A percentile compares a stretch with the other conserved stretches of the same genome.
Evolutionary conservation across 2,113 vertebrate species (phyloP).

Genomic region (Edolisoma coerulescens): DNA sequence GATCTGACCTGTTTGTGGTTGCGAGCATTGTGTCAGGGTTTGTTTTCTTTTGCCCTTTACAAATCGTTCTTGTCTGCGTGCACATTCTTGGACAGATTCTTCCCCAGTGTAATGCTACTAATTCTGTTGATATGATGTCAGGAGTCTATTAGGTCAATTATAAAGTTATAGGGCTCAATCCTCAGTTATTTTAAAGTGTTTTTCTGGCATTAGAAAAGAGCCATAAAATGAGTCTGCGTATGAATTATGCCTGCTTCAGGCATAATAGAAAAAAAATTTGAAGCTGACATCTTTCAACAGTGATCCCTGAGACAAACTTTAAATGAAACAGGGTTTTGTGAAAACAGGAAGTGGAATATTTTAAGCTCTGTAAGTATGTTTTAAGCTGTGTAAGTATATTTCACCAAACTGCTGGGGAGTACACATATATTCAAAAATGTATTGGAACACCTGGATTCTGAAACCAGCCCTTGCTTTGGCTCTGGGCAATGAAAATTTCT

Average conservation of each 20-base stretch:
- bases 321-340: neutral
- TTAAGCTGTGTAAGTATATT: neutral
- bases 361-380: neutral
- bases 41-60: conserved; percentile 34
- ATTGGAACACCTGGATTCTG: neutral
- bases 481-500: neutral
- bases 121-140: conserved; percentile 45
- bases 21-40: neutral
- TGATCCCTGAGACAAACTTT: neutral
- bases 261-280: neutral
- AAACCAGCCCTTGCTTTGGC: neutral
- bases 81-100: conserved; percentile 33
- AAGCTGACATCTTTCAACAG: neutral
- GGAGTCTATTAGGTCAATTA: conserved; percentile 24
- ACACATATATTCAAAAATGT: neutral
- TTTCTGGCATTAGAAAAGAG: neutral
- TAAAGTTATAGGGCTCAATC: neutral
- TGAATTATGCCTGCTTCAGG: neutral
- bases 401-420: neutral
- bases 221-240: neutral
- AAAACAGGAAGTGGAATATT: conserved; percentile 24
- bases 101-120: conserved; percentile 31
- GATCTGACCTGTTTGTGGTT: conserved; percentile 36
- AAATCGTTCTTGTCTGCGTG: neutral
- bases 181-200: neutral